phyloP scores from a whole-genome alignment of 1,140 invertebrate genomes.

The Nasonia longicornis region DNA sequence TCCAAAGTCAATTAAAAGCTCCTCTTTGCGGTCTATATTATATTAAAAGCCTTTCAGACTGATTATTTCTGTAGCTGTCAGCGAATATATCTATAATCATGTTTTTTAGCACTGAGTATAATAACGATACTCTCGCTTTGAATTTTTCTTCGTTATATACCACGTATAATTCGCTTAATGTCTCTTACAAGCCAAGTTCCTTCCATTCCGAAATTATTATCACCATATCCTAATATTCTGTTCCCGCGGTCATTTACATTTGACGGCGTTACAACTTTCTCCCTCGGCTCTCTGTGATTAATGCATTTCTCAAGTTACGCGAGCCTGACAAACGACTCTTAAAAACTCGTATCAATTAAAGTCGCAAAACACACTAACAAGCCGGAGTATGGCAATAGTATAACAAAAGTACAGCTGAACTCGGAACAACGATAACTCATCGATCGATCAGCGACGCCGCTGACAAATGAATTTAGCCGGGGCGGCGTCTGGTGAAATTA shows the following conservation, averaged over 20 bases:
- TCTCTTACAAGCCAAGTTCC: too few relatives aligned
- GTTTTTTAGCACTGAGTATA: not conserved
- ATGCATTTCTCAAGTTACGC: too few relatives aligned
- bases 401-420: not conserved
- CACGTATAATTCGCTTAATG: too few relatives aligned
- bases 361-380: not conserved
- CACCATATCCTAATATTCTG: too few relatives aligned
- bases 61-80: conserved; percentile 3
- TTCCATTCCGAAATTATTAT: too few relatives aligned
- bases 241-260: too few relatives aligned
- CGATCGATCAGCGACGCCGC: conserved; percentile 21
- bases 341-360: not conserved
- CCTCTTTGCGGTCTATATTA: not conserved
- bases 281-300: not conserved
- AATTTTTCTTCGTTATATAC: not conserved
- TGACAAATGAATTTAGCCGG: conserved; percentile 51
- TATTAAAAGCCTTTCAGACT: conserved; percentile 1
- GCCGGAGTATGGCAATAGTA: too few relatives aligned
- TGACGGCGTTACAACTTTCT: too few relatives aligned
- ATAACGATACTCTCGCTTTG: not conserved
- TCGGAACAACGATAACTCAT: conserved; percentile 21
- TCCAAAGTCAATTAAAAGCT: conserved; percentile 1
- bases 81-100: not conserved
- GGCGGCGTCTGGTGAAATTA: conserved; percentile 50
- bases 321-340: too few relatives aligned